phyloP scores from a whole-genome alignment of 2,113 vertebrate genomes.

The Anguilla japonica region DNA sequence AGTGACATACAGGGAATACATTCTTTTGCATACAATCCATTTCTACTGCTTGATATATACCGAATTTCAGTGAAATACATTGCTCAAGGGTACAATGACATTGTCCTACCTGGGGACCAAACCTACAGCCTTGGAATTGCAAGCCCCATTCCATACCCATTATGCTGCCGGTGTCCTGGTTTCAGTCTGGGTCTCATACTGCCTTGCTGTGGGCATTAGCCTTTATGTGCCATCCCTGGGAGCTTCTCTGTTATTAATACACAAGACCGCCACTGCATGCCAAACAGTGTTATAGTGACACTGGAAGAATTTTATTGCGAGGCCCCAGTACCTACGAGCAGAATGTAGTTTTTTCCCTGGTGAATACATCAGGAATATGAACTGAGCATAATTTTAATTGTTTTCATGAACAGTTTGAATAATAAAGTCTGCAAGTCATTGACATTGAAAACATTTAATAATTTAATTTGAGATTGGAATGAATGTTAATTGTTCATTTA shows the following conservation, averaged over 20 bases:
- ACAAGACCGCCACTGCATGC: constrained; percentile 60
- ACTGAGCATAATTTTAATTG: not conserved
- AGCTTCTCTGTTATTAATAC: constrained; percentile 63
- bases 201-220: too few relatives aligned
- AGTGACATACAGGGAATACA: too few relatives aligned
- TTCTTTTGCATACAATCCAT: too few relatives aligned
- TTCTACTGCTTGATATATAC: too few relatives aligned
- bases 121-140: too few relatives aligned
- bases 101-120: too few relatives aligned
- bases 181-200: constrained; percentile 53
- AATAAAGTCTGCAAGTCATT: not conserved
- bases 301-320: constrained; percentile 52
- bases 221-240: constrained; percentile 48
- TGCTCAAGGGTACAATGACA: too few relatives aligned
- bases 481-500: not conserved
- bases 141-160: too few relatives aligned
- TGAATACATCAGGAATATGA: not conserved
- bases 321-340: not conserved
- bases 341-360: too few relatives aligned
- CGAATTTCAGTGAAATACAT: too few relatives aligned
- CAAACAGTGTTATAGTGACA: constrained; percentile 55
- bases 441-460: not conserved
- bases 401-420: not conserved
- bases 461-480: not conserved
- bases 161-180: too few relatives aligned